Evolutionary conservation across 2,888 invertebrate species (phyloP), one percentile per base, ranked within the genome.

Genomic region (Himalopsyche japonica): DNA sequence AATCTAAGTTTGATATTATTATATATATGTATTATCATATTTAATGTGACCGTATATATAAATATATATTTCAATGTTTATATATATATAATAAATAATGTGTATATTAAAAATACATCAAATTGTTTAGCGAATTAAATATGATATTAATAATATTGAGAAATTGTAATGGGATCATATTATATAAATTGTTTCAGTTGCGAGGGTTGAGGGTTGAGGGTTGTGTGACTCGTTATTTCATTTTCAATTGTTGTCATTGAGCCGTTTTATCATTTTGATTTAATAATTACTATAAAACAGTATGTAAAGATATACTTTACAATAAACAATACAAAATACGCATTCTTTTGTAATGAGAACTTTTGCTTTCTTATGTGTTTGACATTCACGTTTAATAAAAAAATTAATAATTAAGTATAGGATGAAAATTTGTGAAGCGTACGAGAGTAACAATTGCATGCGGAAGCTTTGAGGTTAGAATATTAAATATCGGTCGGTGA

Each of bases 211-310:
- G n/a, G n/a, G n/a, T n/a, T n/a, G n/a, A n/a, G n/a, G n/a, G 81
- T 82, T 82, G 85, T 84, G 82, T 86, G 84, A 47, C 82, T 86
- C 76, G 80, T 86, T 85, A 76, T 84, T 76, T 86, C 80, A 86
- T 84, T 76, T 84, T 86, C 20, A 57, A 83, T 81, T 81, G 76
- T 76, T 32, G n/a, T 34, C n/a, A 30, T 76, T 76, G 10, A 10
- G 32, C 76, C 34, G n/a, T 76, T 24, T 76, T 76, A 24, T 20
- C 20, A 49, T 49, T 49, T 20, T 7, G 57, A 57, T 57, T 57
- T 0, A 15, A 15, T 15, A 15, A 43, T 57, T 20, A 57, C 10
- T 20, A 20, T 57, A 7, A 57, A 57, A 20, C 15, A 15, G 7
- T 8, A 57, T 57, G 24, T 57, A 57, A 57, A 57, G 57, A 57